Conservation (phyloP, 2,113 vertebrate species). For the Narcine bancroftii region DNA sequence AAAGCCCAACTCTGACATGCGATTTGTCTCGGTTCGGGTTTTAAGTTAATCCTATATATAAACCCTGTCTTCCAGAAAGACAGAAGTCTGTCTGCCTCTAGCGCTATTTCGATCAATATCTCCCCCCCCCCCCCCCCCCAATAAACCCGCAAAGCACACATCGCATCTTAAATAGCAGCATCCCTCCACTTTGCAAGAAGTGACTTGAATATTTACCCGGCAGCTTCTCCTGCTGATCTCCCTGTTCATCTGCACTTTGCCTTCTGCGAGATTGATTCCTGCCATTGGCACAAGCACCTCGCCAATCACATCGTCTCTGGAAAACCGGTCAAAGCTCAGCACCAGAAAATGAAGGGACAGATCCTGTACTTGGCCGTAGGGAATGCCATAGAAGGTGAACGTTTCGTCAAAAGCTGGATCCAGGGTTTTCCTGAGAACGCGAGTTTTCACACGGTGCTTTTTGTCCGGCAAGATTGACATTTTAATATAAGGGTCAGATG, state of each 20-base stretch:
- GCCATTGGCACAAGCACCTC: slow-evolving; percentile 84
- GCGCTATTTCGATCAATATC: not conserved
- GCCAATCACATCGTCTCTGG: slow-evolving; percentile 90
- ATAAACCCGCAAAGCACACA: not conserved
- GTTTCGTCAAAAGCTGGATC: slow-evolving; percentile 96
- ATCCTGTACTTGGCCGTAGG: slow-evolving; percentile 75
- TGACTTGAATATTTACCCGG: slow-evolving; percentile 63
- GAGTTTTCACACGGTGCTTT: slow-evolving; percentile 95
- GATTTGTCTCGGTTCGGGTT: not conserved
- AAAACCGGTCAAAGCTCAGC: slow-evolving; percentile 93
- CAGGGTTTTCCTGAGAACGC: slow-evolving; percentile 90
- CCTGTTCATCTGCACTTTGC: slow-evolving; percentile 82
- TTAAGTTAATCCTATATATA: not conserved
- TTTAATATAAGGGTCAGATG: slow-evolving; percentile 97
- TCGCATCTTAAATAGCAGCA: no score
- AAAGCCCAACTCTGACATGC: not conserved
- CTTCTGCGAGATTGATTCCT: slow-evolving; percentile 77
- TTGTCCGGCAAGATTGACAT: slow-evolving; percentile 94
- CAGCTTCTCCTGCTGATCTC: slow-evolving; percentile 92
- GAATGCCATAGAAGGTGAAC: slow-evolving; percentile 92
- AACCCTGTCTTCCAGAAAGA: not conserved
- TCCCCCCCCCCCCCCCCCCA: no score
- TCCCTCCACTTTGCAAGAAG: not conserved
- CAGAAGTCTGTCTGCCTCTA: not conserved
- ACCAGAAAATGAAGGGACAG: slow-evolving; percentile 86